Conservation (phyloP, 2,888 invertebrate genomes). For the Eristalis tenax region DNA sequence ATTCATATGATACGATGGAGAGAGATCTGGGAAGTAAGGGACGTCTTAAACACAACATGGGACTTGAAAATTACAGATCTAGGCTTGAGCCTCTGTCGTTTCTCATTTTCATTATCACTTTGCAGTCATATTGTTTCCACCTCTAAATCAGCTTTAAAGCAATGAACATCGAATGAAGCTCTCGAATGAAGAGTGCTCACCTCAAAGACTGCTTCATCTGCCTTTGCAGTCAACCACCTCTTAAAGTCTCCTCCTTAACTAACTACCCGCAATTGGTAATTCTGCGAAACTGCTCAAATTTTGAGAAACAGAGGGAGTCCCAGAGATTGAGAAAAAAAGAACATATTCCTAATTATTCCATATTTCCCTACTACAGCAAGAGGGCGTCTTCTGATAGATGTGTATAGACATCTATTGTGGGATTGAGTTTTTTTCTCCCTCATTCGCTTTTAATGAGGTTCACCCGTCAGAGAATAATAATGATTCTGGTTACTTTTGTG, state of each 20-base stretch:
- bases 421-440: not conserved
- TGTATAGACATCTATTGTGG: not conserved
- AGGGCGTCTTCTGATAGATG: not conserved
- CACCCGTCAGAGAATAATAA: not conserved
- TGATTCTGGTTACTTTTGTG: not conserved
- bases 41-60: no score
- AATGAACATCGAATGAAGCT: no score
- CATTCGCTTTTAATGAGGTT: not conserved
- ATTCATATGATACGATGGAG: no score
- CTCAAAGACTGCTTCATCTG: no score
- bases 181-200: no score
- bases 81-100: no score
- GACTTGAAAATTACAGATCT: no score
- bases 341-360: not conserved
- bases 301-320: no score
- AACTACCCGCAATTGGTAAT: not conserved
- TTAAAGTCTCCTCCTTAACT: not conserved
- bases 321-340: not conserved
- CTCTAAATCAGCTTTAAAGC: no score
- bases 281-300: not conserved
- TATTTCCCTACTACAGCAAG: not conserved
- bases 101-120: no score
- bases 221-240: not conserved
- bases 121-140: no score
- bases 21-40: no score